A percentile compares a stretch with the other conserved stretches of the same genome.
Evolutionary conservation across 2,888 invertebrate species (phyloP).

Genomic region (Ophion obscuratus): DNA sequence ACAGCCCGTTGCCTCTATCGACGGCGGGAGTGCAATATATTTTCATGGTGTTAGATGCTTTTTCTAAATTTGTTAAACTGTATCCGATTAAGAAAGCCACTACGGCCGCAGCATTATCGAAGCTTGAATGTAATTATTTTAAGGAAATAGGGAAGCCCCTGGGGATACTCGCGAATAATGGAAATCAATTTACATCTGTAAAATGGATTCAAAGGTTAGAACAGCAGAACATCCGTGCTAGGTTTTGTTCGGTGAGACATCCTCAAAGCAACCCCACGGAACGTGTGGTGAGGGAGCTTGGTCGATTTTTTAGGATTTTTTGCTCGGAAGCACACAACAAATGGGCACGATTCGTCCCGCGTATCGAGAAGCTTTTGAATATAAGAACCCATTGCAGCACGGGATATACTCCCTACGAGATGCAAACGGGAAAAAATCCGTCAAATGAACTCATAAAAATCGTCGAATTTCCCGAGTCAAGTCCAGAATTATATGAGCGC

Average conservation of each 20-base stretch:
- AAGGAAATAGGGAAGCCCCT: slow-evolving; percentile 38
- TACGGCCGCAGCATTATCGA: slow-evolving; percentile 34
- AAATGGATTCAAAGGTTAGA: slow-evolving; percentile 36
- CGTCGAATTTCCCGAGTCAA: background rate
- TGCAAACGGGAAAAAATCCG: background rate
- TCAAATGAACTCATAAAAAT: background rate
- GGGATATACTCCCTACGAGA: background rate
- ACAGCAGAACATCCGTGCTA: background rate
- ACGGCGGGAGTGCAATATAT: slow-evolving; percentile 38
- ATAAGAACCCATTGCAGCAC: background rate
- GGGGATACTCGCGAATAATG: slow-evolving; percentile 53
- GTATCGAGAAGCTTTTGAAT: background rate
- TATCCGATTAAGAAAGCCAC: slow-evolving; percentile 58
- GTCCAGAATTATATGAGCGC: too few species aligned
- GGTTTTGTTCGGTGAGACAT: too few species aligned
- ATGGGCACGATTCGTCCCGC: too few species aligned
- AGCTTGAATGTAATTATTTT: slow-evolving; percentile 52
- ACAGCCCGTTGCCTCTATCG: slow-evolving; percentile 31
- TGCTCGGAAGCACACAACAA: too few species aligned
- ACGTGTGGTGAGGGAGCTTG: too few species aligned
- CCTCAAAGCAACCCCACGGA: too few species aligned
- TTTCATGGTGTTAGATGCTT: slow-evolving; percentile 55
- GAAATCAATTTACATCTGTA: slow-evolving; percentile 54
- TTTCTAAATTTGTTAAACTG: slow-evolving; percentile 51
- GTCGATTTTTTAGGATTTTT: too few species aligned